phyloP scores from a whole-genome alignment of 2,113 vertebrate species.

The Pogona vitticeps region DNA sequence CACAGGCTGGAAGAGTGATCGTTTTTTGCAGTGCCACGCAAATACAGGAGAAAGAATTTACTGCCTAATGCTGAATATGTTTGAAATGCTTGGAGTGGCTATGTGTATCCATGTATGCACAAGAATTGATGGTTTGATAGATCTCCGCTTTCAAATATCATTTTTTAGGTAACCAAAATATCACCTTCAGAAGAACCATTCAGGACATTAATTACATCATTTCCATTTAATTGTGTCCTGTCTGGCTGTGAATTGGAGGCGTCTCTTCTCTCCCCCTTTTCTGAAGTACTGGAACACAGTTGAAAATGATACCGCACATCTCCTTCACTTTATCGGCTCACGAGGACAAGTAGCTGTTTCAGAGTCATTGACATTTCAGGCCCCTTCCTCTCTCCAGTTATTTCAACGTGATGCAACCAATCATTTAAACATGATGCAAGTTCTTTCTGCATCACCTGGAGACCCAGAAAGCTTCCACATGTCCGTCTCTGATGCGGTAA shows the following conservation, averaged over 20 bases:
- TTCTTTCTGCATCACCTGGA: background rate
- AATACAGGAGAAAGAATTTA: slow-evolving; percentile 16
- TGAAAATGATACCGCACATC: background rate
- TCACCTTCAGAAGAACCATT: background rate
- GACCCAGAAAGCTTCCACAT: background rate
- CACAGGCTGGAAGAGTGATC: background rate
- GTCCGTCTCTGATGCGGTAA: background rate
- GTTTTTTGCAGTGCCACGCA: background rate
- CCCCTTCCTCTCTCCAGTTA: no score
- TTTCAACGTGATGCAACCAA: no score
- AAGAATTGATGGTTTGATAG: background rate
- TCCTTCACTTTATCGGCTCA: background rate
- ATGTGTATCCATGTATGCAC: background rate
- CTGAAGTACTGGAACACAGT: background rate
- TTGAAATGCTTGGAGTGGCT: background rate
- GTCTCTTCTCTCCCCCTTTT: background rate
- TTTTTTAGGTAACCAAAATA: background rate
- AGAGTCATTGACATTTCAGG: background rate
- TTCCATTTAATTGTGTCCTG: slow-evolving; percentile 54
- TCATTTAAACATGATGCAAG: background rate
- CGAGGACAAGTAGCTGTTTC: background rate
- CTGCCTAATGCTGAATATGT: background rate
- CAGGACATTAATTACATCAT: slow-evolving; percentile 54
- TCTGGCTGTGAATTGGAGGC: slow-evolving; percentile 44
- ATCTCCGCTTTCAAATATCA: background rate